These are phyloP conservation scores for Tineola bisselliella DNA, from an alignment of 2,888 invertebrate species.

Conservation along the genomic window DNA sequence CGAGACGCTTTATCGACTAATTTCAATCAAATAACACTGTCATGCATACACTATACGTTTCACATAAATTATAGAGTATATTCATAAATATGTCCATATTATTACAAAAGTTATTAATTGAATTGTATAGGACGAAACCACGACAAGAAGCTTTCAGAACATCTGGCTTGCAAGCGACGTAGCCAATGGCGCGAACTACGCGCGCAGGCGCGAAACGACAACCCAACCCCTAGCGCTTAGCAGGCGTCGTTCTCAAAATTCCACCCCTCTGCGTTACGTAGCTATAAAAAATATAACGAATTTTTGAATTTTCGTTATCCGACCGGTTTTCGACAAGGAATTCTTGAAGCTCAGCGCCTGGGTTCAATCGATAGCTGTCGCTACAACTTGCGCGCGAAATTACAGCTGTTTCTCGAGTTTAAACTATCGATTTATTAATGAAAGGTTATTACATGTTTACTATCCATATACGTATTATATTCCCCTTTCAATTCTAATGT, in stretches of 20 bases:
- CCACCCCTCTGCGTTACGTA: constrained; percentile 51
- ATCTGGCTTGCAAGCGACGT: constrained; percentile 57
- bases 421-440: neutral
- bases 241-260: constrained; percentile 44
- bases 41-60: constrained; percentile 25
- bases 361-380: neutral
- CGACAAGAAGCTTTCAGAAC: constrained; percentile 67
- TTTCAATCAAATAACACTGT: constrained; percentile 34
- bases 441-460: neutral
- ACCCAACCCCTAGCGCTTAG: constrained; percentile 51
- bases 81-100: constrained; percentile 35
- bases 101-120: constrained; percentile 21
- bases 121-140: constrained; percentile 39
- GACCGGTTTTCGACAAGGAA: constrained; percentile 42
- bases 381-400: constrained; percentile 1
- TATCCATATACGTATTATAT: too few relatives aligned
- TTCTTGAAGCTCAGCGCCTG: neutral
- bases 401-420: neutral
- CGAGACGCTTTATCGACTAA: constrained; percentile 55
- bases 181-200: constrained; percentile 45
- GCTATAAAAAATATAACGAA: constrained; percentile 65
- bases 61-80: constrained; percentile 21
- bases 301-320: constrained; percentile 54
- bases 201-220: constrained; percentile 61
- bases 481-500: too few relatives aligned